Percentiles rank a stretch among this genome's conserved stretches.
These are phyloP conservation scores for Volucella zonaria DNA, from an alignment of 2,888 invertebrate genomes.

Conservation along the genomic window DNA sequence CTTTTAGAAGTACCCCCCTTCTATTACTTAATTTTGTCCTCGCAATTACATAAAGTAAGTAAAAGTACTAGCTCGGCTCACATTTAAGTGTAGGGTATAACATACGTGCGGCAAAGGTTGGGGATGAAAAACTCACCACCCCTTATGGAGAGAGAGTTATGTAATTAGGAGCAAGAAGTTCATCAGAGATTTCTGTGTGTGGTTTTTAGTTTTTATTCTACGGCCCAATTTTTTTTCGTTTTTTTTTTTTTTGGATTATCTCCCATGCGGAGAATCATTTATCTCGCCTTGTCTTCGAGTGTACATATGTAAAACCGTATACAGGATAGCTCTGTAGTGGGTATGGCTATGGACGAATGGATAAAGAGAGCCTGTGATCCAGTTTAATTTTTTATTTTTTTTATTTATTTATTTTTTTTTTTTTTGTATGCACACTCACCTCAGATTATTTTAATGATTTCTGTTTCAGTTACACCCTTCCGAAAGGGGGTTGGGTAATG, in stretches of 20 bases:
- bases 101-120: too few relatives aligned
- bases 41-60: too few relatives aligned
- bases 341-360: neutral
- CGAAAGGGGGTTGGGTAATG: neutral
- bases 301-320: neutral
- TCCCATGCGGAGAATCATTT: constrained; percentile 28
- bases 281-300: constrained; percentile 41
- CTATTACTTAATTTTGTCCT: too few relatives aligned
- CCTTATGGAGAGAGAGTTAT: neutral
- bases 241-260: constrained; percentile 14
- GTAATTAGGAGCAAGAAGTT: constrained; percentile 36
- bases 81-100: too few relatives aligned
- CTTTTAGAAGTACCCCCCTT: too few relatives aligned
- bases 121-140: too few relatives aligned
- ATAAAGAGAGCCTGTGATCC: neutral
- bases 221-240: constrained; percentile 18
- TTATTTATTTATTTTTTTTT: constrained; percentile 26
- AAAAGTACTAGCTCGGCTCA: too few relatives aligned
- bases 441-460: constrained; percentile 66
- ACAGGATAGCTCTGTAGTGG: constrained; percentile 8
- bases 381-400: constrained; percentile 16
- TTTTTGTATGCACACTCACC: constrained; percentile 48
- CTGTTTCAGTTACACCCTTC: constrained; percentile 41
- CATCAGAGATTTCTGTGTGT: constrained; percentile 32
- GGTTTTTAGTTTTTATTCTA: constrained; percentile 9